These are phyloP conservation scores for Macquaria ambigua DNA, from an alignment of 2,113 vertebrate genomes.

Conservation along the genomic window DNA sequence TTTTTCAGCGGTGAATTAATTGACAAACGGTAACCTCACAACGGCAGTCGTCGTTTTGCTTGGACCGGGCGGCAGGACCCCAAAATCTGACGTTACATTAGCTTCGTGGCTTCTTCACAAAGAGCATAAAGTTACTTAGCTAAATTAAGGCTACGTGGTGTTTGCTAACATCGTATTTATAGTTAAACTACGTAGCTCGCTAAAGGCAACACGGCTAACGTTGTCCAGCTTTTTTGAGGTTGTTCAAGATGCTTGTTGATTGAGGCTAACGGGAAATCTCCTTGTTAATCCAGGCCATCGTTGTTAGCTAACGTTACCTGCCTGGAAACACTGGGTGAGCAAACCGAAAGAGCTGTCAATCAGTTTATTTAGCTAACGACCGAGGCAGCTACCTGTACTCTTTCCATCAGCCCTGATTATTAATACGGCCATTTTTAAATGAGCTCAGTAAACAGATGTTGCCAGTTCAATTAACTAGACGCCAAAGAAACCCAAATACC, in stretches of 20 bases:
- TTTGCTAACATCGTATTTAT: slow-evolving; percentile 10
- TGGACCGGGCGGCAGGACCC: background rate
- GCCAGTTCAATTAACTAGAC: background rate
- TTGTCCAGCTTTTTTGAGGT: background rate
- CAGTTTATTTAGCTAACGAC: slow-evolving; percentile 3
- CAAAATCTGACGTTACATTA: background rate
- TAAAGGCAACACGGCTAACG: background rate
- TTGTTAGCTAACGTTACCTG: slow-evolving; percentile 47
- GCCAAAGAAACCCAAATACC: background rate
- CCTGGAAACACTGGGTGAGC: slow-evolving; percentile 49
- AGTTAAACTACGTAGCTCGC: slow-evolving; percentile 30
- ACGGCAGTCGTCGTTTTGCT: background rate
- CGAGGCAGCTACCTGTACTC: background rate
- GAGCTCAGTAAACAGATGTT: background rate
- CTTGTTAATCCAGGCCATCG: slow-evolving; percentile 13
- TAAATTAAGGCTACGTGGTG: slow-evolving; percentile 22
- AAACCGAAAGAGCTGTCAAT: slow-evolving; percentile 44
- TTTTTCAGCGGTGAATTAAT: background rate
- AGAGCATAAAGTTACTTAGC: slow-evolving; percentile 47
- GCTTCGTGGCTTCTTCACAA: background rate
- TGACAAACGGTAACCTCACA: background rate
- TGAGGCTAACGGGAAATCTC: background rate
- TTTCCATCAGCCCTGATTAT: background rate
- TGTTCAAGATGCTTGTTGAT: slow-evolving; percentile 13
- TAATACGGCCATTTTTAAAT: background rate